Base-by-base conservation (phyloP, 2,113 vertebrate genomes). In the Vulpes vulpes region DNA sequence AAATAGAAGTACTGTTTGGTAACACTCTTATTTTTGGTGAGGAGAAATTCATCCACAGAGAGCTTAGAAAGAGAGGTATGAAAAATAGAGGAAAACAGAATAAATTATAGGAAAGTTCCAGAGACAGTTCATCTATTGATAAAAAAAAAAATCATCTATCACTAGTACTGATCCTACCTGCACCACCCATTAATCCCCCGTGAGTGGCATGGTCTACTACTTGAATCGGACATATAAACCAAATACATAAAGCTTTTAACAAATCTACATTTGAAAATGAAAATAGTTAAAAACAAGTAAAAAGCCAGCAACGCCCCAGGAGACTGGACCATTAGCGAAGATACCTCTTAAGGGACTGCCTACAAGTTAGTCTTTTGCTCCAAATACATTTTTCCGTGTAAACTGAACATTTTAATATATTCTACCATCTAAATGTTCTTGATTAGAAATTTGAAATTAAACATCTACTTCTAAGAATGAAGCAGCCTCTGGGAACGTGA, bases 361-460 rank as follows among this genome's bases (percentile, higher is more conserved):
- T 86, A 11, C 30, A 94, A n/a, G 15, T 57, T 83, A 65, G 57
- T 23, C 25, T 20, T 74, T 11, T 57, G 15, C 23, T n/a, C 20
- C 35, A 57, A 62, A 11, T 16, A 27, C 10, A 84, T 64, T 84
- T 43, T 81, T n/a, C 35, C 17, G 16, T 17, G 51, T 69, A 22
- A 38, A 59, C 3, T 25, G 22, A 64, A 88, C 16, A 82, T 71
- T 35, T 65, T 73, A n/a, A 67, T 60, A 79, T 51, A 74, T 51
- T 86, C 53, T 60, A 67, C 57, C 87, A 59, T 59, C 55, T 71
- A 32, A 80, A 67, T 90, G 43, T 59, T 80, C 86, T 78, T 17
- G 35, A 49, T 69, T 90, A 83, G 35, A 83, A 87, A 82, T 79
- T 32, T 90, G 25, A 95, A 79, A 95, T 64, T 94, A 96, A 96